phyloP scores from a whole-genome alignment of 2,113 vertebrate genomes.

The Anoplopoma fimbria region DNA sequence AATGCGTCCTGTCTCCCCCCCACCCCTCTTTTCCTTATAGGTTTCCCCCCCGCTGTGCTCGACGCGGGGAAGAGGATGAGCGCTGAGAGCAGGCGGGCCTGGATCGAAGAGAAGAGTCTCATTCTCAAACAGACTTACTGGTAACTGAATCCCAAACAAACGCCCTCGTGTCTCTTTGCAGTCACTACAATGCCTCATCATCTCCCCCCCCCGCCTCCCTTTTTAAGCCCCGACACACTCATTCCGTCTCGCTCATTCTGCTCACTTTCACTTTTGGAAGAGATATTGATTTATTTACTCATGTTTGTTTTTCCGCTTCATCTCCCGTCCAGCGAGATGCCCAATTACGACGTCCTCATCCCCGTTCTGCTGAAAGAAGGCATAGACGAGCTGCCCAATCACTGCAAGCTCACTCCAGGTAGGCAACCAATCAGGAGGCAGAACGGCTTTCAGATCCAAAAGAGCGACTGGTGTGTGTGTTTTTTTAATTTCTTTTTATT shows the following conservation, averaged over 20 bases:
- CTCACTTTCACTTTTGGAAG: conserved; percentile 51
- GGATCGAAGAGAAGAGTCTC: conserved; percentile 89
- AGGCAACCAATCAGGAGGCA: conserved; percentile 52
- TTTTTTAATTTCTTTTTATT: conserved; percentile 46
- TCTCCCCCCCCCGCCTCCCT: no score
- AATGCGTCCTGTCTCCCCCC: conserved; percentile 6
- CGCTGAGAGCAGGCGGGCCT: conserved; percentile 84
- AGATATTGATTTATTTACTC: conserved; percentile 43
- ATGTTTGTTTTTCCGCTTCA: neutral
- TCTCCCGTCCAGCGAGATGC: conserved; percentile 86
- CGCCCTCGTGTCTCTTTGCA: conserved; percentile 7
- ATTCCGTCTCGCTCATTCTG: conserved; percentile 32
- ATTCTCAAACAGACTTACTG: conserved; percentile 94
- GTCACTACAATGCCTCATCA: conserved; percentile 23
- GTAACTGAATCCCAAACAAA: conserved; percentile 72
- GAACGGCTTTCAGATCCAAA: conserved; percentile 8
- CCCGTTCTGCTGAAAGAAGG: conserved; percentile 88
- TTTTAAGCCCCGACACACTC: conserved; percentile 47
- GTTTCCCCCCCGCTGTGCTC: conserved; percentile 83
- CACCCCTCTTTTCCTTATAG: conserved; percentile 63
- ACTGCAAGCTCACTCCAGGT: conserved; percentile 94
- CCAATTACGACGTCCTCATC: conserved; percentile 89
- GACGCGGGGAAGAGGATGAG: conserved; percentile 90
- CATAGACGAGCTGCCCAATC: conserved; percentile 87
- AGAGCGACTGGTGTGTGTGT: conserved; percentile 16